Base-by-base conservation (phyloP, 2,888 invertebrate species). In the Doris montereyensis region DNA sequence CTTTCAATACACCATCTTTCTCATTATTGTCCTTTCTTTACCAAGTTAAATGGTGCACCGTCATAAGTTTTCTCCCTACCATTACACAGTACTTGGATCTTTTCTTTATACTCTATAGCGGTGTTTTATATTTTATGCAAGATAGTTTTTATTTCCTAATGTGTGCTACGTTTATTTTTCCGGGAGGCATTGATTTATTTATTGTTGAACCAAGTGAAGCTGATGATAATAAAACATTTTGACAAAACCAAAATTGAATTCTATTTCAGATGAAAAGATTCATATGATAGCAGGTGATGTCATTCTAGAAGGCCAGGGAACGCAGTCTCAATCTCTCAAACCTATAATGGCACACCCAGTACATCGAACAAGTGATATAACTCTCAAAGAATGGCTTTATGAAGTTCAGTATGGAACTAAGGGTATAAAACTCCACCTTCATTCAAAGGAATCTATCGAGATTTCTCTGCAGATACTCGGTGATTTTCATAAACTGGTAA, bases 281-380 rank as follows among this genome's bases (percentile, higher is more conserved):
- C 84, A 88, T 77, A 97, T 97, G 95, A 92, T 97, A 80, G 97
- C 97, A 92, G 97, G 96, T 0, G 97, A 97, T 89, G 94, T 97
- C 34, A 93, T 95, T 5, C 86, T 96, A 75, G 83, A 83, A 26
- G 93, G 93, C 28, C 92, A 93, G 67, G 89, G 85, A 1, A 89
- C 89, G 34, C 89, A 91, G 0, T 90, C 90, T 5, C 92, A 92
- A 1, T 92, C 93, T 13, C 87, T 93, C 10, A 88, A 93, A 8
- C 96, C 97, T 0, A 93, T 97, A 62, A 97, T 97, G 97, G 96
- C 95, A 0, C 96, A 97, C 92, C 96, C 97, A 0, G 96, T 97
- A 0, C 92, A 91, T 0, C 93, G 89, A 2, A 92, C 91, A 17
- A 96, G 96, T 0, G 95, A 97, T 91, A 92, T 97, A 57, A 94